Base-by-base conservation (phyloP, 2,113 vertebrate species). In the Pogona vitticeps region DNA sequence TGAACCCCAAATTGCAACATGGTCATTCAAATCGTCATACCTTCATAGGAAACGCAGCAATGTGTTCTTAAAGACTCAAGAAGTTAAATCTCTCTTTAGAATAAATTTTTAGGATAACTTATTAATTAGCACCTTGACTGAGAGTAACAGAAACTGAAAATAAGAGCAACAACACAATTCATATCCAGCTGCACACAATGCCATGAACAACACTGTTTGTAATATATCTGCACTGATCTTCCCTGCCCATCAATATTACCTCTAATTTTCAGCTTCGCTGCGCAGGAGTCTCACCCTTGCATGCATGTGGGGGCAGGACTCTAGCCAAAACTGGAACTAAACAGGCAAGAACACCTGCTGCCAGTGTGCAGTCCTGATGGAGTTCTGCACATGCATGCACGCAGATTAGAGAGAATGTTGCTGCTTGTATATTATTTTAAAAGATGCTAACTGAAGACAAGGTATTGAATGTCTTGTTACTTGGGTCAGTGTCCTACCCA, bases 91-190 rank as follows among this genome's bases (percentile, higher is more conserved):
- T 6, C 12, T 6, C 80, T n/a, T 2, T 76, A 42, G 18, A 33
- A 82, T 33, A 6, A 58, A 6, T 9, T n/a, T 72, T 78, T 88
- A 85, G 89, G 90, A 85, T 80, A 1, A 86, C 63, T 75, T 90
- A 86, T 71, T 86, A 75, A 75, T 92, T 31, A 86, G 89, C 90
- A 89, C 33, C 86, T 20, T 89, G 82, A 84, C 76, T 85, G 46
- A 80, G n/a, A n/a, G 75, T 5, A 61, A 83, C 70, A 38, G 20
- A 33, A 61, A 73, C 8, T 73, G 68, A 88, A 90, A 91, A 84
- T 84, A 73, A 61, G 40, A 85, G 31, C 31, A 36, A 59, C 17
- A 59, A 9, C 61, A 7, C 14, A 79, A 59, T 79, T 79, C n/a
- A 59, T 79, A 36, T 79, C 10, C n/a, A 33, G 13, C 15, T 59